phyloP scores from a whole-genome alignment of 2,888 invertebrate genomes.

The Ferrisia virgata region DNA sequence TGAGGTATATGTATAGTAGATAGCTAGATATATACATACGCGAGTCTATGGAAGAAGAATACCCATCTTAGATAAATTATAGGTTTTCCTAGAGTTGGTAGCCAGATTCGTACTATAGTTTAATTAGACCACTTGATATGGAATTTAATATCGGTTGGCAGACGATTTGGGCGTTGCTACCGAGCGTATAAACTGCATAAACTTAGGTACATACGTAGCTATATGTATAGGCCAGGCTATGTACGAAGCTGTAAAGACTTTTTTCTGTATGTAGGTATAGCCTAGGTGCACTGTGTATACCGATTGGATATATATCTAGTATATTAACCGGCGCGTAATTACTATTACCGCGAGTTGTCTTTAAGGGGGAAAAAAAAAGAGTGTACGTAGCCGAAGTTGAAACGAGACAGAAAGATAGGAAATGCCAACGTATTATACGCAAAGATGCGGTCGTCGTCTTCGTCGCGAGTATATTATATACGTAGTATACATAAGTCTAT shows the following conservation, averaged over 20 bases:
- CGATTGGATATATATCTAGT: background rate
- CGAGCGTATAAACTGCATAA: background rate
- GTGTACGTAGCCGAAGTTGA: too few species aligned
- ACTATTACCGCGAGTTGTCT: conserved; percentile 20
- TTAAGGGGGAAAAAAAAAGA: background rate
- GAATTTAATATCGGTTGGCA: conserved; percentile 42
- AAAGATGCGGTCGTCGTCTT: background rate
- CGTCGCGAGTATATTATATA: background rate
- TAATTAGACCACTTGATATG: conserved; percentile 43
- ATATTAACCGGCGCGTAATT: conserved; percentile 26
- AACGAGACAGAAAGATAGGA: background rate
- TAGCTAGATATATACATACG: background rate
- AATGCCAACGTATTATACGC: background rate
- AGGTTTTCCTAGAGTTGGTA: conserved; percentile 13
- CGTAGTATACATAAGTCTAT: too few species aligned
- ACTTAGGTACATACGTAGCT: background rate
- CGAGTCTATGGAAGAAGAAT: background rate
- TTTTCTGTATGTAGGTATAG: too few species aligned
- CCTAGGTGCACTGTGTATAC: too few species aligned
- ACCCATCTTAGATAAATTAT: conserved; percentile 8
- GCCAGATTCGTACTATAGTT: conserved; percentile 36
- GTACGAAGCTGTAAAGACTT: too few species aligned
- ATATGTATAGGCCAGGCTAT: background rate
- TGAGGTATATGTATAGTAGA: background rate
- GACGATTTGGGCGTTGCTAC: conserved; percentile 41